These are phyloP conservation scores for Gephyroberyx darwinii DNA, from an alignment of 2,797 vertebrate genomes.

Conservation along the genomic window DNA sequence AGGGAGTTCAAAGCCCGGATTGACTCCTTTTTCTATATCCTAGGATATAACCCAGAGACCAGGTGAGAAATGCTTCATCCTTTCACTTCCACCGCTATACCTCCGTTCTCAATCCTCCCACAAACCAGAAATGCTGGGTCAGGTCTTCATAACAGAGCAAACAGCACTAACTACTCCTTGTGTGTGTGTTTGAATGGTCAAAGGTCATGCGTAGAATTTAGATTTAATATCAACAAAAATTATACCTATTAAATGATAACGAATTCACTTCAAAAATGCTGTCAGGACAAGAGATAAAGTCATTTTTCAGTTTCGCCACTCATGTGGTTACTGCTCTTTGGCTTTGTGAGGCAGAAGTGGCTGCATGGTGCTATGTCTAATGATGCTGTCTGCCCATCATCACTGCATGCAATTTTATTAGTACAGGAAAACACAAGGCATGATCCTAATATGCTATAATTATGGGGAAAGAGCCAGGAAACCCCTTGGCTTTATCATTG, in stretches of 20 bases:
- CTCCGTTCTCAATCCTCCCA: neutral
- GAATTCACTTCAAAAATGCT: neutral
- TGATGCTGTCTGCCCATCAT: constrained; percentile 14
- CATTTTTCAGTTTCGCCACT: neutral
- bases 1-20: constrained; percentile 98
- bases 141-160: neutral
- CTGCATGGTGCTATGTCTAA: constrained; percentile 9
- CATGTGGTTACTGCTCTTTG: neutral
- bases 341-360: neutral
- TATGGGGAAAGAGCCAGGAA: constrained; percentile 13
- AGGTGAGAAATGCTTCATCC: constrained; percentile 85
- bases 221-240: neutral
- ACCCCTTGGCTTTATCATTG: constrained; percentile 21
- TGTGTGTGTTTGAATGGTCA: neutral
- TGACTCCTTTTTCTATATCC: constrained; percentile 99
- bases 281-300: neutral
- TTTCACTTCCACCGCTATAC: neutral
- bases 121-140: neutral
- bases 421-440: constrained; percentile 21
- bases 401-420: constrained; percentile 20
- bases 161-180: neutral
- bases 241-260: neutral
- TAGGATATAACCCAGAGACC: constrained; percentile 99
- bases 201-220: neutral
- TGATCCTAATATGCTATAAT: constrained; percentile 37